These are phyloP conservation scores for Norana najaformis DNA, from an alignment of 2,888 invertebrate genomes.

Conservation along the genomic window DNA sequence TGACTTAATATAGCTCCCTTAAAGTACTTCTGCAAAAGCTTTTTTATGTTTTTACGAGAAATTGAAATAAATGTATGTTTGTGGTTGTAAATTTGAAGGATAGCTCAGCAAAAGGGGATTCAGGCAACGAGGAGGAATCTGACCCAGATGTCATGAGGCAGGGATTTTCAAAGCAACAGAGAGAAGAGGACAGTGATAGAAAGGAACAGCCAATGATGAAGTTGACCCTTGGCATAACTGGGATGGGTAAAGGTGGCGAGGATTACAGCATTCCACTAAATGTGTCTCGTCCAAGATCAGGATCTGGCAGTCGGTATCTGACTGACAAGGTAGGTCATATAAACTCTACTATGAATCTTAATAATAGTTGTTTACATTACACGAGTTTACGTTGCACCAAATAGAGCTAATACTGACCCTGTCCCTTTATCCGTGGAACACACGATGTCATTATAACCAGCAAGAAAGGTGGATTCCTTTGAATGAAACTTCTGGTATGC, in stretches of 20 bases:
- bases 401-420: too few relatives aligned
- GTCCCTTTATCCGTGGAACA: too few relatives aligned
- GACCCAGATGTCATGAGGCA: neutral
- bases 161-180: neutral
- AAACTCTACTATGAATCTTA: too few relatives aligned
- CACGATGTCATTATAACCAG: too few relatives aligned
- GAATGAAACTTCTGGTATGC: too few relatives aligned
- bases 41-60: neutral
- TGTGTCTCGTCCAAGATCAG: constrained; percentile 68
- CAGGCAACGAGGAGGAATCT: constrained; percentile 9
- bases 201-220: neutral
- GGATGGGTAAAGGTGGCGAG: neutral
- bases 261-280: constrained; percentile 28
- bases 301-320: constrained; percentile 78
- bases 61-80: neutral
- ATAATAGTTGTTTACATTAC: neutral
- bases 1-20: too few relatives aligned
- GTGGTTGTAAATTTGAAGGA: neutral
- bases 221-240: neutral
- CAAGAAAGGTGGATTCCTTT: too few relatives aligned
- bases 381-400: neutral
- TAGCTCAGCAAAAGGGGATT: neutral
- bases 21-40: neutral
- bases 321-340: constrained; percentile 72
- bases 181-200: neutral